phyloP scores from a whole-genome alignment of 2,888 invertebrate species.

The Tubulanus polymorphus region DNA sequence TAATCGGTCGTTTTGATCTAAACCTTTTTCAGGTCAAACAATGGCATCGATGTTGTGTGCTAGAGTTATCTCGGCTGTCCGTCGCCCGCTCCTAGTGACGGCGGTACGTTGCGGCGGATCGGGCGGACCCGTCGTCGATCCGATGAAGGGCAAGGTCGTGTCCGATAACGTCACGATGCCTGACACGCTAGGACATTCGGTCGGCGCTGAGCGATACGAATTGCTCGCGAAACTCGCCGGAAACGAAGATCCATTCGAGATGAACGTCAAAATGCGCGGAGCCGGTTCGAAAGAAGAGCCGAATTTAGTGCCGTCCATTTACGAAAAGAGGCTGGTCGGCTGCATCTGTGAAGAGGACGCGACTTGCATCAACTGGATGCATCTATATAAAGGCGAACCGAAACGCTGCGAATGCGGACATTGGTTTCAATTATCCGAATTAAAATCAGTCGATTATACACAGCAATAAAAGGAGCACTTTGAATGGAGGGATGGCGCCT shows the following conservation, averaged over 20 bases:
- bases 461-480: too few relatives aligned
- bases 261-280: constrained; percentile 76
- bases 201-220: constrained; percentile 87
- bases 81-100: too few relatives aligned
- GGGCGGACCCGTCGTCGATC: not conserved
- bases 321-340: constrained; percentile 84
- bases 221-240: constrained; percentile 80
- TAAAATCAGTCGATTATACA: constrained; percentile 29
- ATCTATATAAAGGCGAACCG: constrained; percentile 83
- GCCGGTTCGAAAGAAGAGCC: constrained; percentile 79
- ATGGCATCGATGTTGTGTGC: too few relatives aligned
- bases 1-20: too few relatives aligned
- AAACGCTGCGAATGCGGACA: constrained; percentile 94
- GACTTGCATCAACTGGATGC: constrained; percentile 87
- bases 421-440: constrained; percentile 84
- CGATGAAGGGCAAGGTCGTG: constrained; percentile 11
- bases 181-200: constrained; percentile 87
- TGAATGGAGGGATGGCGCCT: too few relatives aligned
- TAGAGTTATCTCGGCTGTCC: too few relatives aligned
- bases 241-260: constrained; percentile 65
- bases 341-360: constrained; percentile 96
- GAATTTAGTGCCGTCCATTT: constrained; percentile 85
- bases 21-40: too few relatives aligned
- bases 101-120: too few relatives aligned
- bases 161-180: constrained; percentile 60